phyloP scores from a whole-genome alignment of 2,888 invertebrate genomes.

The Phortica okadai region DNA sequence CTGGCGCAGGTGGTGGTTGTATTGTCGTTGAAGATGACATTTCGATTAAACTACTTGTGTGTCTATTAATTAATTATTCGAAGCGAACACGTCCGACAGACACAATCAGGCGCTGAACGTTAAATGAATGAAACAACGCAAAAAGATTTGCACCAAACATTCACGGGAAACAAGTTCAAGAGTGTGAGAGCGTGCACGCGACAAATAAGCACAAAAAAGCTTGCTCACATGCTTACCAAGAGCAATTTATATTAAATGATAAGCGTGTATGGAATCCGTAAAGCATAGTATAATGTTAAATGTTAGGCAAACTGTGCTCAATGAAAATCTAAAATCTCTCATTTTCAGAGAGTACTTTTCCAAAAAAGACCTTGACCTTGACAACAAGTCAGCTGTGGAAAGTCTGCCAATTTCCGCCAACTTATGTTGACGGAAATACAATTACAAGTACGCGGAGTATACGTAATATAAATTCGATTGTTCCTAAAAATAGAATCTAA shows the following conservation, averaged over 20 bases:
- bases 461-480: too few relatives aligned
- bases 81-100: neutral
- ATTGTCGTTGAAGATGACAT: slow-evolving; percentile 60
- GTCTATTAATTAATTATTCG: neutral
- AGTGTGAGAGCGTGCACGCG: slow-evolving; percentile 11
- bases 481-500: too few relatives aligned
- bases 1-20: slow-evolving; percentile 54
- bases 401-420: slow-evolving; percentile 62
- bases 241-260: too few relatives aligned
- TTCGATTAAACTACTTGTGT: slow-evolving; percentile 38
- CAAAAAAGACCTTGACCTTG: slow-evolving; percentile 62
- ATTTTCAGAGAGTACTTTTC: neutral
- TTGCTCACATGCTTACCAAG: neutral
- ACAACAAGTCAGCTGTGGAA: slow-evolving; percentile 35
- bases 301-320: neutral
- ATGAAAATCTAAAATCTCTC: neutral
- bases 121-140: neutral
- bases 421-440: slow-evolving; percentile 54
- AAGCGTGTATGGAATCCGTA: too few relatives aligned
- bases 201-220: slow-evolving; percentile 1
- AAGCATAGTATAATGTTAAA: too few relatives aligned
- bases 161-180: slow-evolving; percentile 17
- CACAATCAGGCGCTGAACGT: neutral
- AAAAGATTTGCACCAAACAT: slow-evolving; percentile 19
- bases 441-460: too few relatives aligned